Conservation (phyloP, 2,888 invertebrate genomes). For the Hirtodrosophila histrioides region DNA sequence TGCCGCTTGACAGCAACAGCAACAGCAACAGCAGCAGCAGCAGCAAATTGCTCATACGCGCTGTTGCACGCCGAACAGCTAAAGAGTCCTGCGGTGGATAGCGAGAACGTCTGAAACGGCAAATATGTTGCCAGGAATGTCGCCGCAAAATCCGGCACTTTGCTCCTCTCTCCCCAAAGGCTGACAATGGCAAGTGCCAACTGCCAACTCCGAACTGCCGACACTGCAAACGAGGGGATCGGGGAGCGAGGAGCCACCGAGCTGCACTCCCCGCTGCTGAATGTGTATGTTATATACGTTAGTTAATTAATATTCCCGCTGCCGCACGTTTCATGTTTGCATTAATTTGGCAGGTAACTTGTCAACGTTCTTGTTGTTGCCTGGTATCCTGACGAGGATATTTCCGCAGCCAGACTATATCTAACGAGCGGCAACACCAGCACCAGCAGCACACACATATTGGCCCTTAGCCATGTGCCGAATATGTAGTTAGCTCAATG, state of each 20-base stretch:
- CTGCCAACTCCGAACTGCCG: constrained; percentile 53
- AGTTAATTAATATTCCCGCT: constrained; percentile 80
- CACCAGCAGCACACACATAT: constrained; percentile 8
- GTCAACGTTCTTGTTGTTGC: constrained; percentile 72
- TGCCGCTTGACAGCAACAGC: constrained; percentile 43
- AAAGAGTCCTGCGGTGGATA: constrained; percentile 20
- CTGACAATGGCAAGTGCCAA: constrained; percentile 67
- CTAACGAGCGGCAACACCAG: constrained; percentile 57
- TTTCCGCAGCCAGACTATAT: constrained; percentile 56
- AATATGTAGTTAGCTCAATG: constrained; percentile 46
- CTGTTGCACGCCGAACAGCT: constrained; percentile 29
- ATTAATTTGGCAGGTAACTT: constrained; percentile 81
- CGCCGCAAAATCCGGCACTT: constrained; percentile 11
- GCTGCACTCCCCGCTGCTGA: constrained; percentile 21
- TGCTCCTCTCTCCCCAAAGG: neutral
- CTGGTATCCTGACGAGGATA: constrained; percentile 66
- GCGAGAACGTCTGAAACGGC: constrained; percentile 34
- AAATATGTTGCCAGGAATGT: constrained; percentile 29
- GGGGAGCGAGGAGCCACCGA: constrained; percentile 12
- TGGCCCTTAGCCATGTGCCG: constrained; percentile 22
- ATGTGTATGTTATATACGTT: constrained; percentile 47
- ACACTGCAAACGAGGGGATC: constrained; percentile 16
- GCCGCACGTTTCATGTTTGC: constrained; percentile 80
- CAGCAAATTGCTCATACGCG: constrained; percentile 53
- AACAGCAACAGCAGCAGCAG: constrained; percentile 3